Evolutionary conservation across 2,888 invertebrate species (phyloP).

Genomic region (Epirrita christyi): DNA sequence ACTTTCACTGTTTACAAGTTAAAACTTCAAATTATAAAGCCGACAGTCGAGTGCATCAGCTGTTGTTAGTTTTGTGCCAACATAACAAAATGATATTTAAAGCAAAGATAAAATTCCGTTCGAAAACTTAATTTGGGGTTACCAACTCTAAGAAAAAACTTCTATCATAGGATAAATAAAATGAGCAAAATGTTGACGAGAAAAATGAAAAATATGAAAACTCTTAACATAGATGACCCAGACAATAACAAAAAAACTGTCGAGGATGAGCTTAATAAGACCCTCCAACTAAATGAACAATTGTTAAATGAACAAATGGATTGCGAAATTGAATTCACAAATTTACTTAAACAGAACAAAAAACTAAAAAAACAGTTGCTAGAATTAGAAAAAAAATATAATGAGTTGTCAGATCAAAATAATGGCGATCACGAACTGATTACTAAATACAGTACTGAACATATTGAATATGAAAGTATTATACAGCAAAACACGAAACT

Average conservation of each 20-base stretch:
- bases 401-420: neutral
- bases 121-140: neutral
- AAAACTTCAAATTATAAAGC: too few relatives aligned
- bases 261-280: neutral
- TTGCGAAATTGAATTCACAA: neutral
- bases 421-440: neutral
- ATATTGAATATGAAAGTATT: neutral
- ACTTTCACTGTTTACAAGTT: too few relatives aligned
- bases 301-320: neutral
- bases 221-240: neutral
- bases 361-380: neutral
- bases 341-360: neutral
- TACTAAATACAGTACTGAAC: neutral
- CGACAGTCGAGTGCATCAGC: too few relatives aligned
- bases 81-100: too few relatives aligned
- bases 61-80: too few relatives aligned
- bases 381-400: neutral
- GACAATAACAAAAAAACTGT: neutral
- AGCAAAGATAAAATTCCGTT: neutral
- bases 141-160: neutral
- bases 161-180: neutral
- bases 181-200: neutral
- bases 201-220: neutral
- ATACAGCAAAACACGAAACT: neutral
- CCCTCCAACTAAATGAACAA: neutral